Evolutionary conservation across 1,140 invertebrate genomes (phyloP), one percentile per base, ranked within the genome.

Genomic region (Cheumatopsyche charites): DNA sequence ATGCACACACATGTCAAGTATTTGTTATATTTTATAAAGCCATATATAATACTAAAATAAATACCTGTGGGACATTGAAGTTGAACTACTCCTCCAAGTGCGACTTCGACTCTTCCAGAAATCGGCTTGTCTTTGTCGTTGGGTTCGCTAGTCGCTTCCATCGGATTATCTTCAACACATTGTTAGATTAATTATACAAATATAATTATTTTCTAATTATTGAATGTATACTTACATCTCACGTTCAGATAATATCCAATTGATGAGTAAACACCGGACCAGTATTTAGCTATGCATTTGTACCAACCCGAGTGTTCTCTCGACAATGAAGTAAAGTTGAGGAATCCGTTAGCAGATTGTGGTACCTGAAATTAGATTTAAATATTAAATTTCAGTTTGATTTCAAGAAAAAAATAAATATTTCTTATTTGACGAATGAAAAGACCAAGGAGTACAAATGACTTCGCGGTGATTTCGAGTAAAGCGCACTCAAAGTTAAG

Each of bases 221-320:
- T 47, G 9, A n/a, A 26, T 6, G 7, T 45, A 9, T 81, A 91
- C 90, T 91, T 85, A 93, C 91, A 89, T 85, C 91, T 84, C 73
- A 93, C 91, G 79, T 91, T 92, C 70, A 94, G 87, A 79, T 90
- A 92, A 81, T 93, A 93, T 76, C 91, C 91, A 78, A 93, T 93
- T 77, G 91, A 92, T 69, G 90, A 90, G 81, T 92, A 93, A 78
- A 89, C 87, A 19, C 90, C 90, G 73, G 91, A 86, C 74, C 89
- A 84, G 82, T 93, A 90, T 69, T 90, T 86, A 52, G 91, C 90
- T 52, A 90, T 90, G 82, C 92, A 94, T 80, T 92, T 91, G 82
- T 94, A 94, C 92, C 92, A 93, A 70, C 91, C 92, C 78, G 89
- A 90, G 80, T 93, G 90, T 74, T 89, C 87, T 41, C 88, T 82